Evolutionary conservation across 2,797 vertebrate species (phyloP).

Genomic region (Dendrocincla fuliginosa): DNA sequence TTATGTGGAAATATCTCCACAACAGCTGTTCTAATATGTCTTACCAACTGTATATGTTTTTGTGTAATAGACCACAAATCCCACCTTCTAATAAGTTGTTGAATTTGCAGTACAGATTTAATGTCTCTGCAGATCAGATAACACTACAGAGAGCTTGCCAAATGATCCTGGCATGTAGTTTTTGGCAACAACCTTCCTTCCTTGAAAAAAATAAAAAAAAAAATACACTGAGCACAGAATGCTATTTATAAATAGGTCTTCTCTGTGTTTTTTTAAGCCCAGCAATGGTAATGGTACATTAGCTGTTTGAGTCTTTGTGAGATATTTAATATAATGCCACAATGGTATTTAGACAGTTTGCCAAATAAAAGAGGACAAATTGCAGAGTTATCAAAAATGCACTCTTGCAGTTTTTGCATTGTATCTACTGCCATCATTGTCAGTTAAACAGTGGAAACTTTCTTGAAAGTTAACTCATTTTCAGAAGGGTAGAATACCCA

Average conservation of each 20-base stretch:
- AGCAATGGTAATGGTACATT: background rate
- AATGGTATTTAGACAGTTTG: background rate
- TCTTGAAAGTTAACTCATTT: background rate
- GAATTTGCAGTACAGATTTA: conserved; percentile 18
- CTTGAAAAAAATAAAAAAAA: background rate
- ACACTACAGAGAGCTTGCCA: background rate
- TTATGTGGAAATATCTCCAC: background rate
- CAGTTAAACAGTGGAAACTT: background rate
- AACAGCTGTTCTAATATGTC: background rate
- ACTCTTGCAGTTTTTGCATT: background rate
- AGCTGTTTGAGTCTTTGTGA: background rate
- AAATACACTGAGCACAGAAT: background rate
- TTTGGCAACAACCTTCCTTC: background rate
- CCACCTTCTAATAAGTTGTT: conserved; percentile 3
- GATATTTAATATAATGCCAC: background rate
- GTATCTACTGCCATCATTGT: background rate
- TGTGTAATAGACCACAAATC: background rate
- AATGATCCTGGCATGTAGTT: background rate
- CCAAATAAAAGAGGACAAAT: conserved; percentile 19
- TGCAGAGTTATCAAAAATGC: background rate
- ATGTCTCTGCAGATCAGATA: conserved; percentile 25
- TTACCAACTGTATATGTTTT: background rate
- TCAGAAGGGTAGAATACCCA: background rate
- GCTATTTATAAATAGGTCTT: conserved; percentile 10
- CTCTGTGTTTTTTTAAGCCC: background rate